Conservation (phyloP, 2,797 vertebrate species). For the Micropoecilia bifurca region DNA sequence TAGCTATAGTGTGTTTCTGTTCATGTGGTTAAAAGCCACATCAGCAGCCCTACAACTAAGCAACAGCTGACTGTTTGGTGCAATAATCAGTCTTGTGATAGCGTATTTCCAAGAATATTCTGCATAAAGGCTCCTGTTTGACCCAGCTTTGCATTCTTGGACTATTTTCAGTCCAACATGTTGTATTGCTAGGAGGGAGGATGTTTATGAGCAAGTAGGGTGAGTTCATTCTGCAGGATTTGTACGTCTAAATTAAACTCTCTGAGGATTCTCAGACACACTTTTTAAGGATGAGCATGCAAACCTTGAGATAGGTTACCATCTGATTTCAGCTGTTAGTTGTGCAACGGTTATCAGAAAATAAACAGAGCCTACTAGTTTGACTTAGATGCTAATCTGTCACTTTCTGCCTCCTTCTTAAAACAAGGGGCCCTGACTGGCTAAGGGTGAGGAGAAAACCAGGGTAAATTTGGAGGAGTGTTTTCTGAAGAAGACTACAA, state of each 20-base stretch:
- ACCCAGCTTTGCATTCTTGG: neutral
- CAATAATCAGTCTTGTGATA: constrained; percentile 52
- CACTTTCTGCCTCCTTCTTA: constrained; percentile 26
- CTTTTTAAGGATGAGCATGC: constrained; percentile 15
- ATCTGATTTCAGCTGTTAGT: constrained; percentile 28
- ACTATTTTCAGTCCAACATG: neutral
- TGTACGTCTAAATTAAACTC: neutral
- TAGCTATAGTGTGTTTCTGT: constrained; percentile 23
- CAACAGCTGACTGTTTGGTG: constrained; percentile 58
- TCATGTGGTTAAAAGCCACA: constrained; percentile 12
- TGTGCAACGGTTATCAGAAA: constrained; percentile 53
- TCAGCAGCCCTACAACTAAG: constrained; percentile 18
- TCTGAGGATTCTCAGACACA: constrained; percentile 19
- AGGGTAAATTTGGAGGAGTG: neutral
- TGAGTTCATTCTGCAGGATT: constrained; percentile 6
- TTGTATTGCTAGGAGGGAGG: neutral
- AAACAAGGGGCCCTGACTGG: constrained; percentile 16
- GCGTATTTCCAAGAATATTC: constrained; percentile 29
- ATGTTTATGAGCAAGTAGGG: constrained; percentile 8
- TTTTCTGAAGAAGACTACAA: constrained; percentile 3
- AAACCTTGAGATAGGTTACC: constrained; percentile 35
- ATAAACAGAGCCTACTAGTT: constrained; percentile 42
- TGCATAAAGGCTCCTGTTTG: constrained; percentile 10
- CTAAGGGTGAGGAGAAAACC: constrained; percentile 18
- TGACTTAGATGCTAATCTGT: constrained; percentile 45